Evolutionary conservation across 2,888 invertebrate genomes (phyloP), one percentile per base, ranked within the genome.

Genomic region (Ormyrus labotus): DNA sequence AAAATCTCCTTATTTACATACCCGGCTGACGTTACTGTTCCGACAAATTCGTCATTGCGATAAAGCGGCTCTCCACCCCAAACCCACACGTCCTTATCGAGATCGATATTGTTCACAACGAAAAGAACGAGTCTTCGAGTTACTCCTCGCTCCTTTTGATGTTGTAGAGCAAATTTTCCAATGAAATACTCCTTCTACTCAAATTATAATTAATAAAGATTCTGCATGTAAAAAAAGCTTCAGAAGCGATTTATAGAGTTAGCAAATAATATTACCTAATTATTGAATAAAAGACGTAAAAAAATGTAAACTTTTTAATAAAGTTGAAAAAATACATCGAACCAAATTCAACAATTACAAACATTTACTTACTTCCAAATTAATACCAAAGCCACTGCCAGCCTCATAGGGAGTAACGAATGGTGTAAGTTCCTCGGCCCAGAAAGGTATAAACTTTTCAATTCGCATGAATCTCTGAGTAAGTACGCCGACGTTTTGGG

Each of bases 61-160:
- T 93, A 95, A 79, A 95, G 91, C 0, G 95, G 94, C 85, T 95
- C 95, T 19, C 93, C 93, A 63, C 94, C 94, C 94, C 94, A 94
- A 0, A 94, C 93, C 95, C 95, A 95, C 53, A 94, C 91, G 87
- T 95, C 93, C 73, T 92, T 92, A 83, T 94, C 93, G 0, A 93
- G 91, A 88, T 95, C 93, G 83, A 94, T 92, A 84, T 93, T 92
- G 80, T 94, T 92, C 53, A 95, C 88, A 53, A 93, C 91, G 85
- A 95, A 94, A 86, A 94, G 92, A 1, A 94, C 94, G 74, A 95
- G 90, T 85, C 93, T 92, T 86, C 93, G 93, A 10, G 90, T 92
- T 5, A 95, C 92, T 5, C 95, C 95, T 81, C 92, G 89, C 61
- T 92, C 91, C 85, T 93, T 93, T 87, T 95, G 94, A 71, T 91